Conservation (phyloP, 2,888 invertebrate genomes). For the Baronia brevicornis region DNA sequence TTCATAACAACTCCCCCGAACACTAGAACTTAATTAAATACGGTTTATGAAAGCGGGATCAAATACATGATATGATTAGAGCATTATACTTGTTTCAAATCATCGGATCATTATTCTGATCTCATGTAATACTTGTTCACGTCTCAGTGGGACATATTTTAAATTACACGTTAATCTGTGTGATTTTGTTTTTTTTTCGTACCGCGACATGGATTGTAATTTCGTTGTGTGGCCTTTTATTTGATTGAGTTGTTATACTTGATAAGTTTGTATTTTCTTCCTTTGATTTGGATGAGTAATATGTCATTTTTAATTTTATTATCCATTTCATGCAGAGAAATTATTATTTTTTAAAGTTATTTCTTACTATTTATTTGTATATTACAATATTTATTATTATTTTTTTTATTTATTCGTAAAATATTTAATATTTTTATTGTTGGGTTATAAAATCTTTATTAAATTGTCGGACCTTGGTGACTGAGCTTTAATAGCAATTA, state of each 20-base stretch:
- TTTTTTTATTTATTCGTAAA: no score
- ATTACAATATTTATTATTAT: no score
- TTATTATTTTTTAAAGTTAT: no score
- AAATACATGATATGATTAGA: slow-evolving; percentile 39
- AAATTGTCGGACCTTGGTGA: no score
- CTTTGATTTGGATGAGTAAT: no score
- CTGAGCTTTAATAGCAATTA: no score
- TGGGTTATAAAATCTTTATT: no score
- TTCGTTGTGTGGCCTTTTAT: slow-evolving; percentile 12
- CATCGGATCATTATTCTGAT: slow-evolving; percentile 48
- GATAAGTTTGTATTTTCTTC: no score
- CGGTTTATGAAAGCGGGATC: slow-evolving; percentile 36
- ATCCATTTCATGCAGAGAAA: no score
- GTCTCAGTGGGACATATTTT: slow-evolving; percentile 33
- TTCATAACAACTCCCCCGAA: slow-evolving; percentile 29
- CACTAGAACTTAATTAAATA: slow-evolving; percentile 38
- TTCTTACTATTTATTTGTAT: no score
- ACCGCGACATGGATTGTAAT: slow-evolving; percentile 15
- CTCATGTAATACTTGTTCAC: slow-evolving; percentile 41
- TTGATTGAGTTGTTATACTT: slow-evolving; percentile 10
- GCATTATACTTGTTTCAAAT: slow-evolving; percentile 51
- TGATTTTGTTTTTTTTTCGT: slow-evolving; percentile 11
- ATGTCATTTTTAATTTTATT: no score
- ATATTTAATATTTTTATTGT: no score
- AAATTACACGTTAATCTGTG: slow-evolving; percentile 28